Base-by-base conservation (phyloP, 1,140 invertebrate genomes). In the Proctacanthus coquilletti region DNA sequence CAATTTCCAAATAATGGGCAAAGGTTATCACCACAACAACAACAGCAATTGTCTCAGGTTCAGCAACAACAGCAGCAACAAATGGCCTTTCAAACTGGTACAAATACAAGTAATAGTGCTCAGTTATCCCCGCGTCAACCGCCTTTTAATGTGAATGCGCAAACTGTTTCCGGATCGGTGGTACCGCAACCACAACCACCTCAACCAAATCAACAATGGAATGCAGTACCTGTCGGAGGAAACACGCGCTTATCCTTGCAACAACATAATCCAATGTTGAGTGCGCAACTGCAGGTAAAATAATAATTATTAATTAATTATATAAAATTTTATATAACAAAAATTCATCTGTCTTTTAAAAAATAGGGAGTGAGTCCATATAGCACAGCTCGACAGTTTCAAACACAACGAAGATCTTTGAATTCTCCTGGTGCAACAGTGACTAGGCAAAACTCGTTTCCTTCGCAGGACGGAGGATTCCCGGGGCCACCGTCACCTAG, bases 221-320 rank as follows among this genome's bases (percentile, higher is more conserved):
- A 34, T 34, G 5, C 18, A 29, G 27, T 14, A 29, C 13, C 38
- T 14, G 39, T 18, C 36, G 33, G 31, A 13, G 8, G 45, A 43
- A 5, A 43, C 44, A 10, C 29, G 43, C 40, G 20, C 42, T 50
- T 38, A 17, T 50, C 53, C 5, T 40, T 72, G 29, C 71, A 72
- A 42, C 74, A 78, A 59, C 76, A 80, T 56, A 82, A 82, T 63
- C 78, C 83, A 4, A 78, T 85, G 75, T 64, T 85, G 40, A 84
- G 76, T 62, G 75, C 78, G 41, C 79, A 83, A 57, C 61, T 83
- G 40, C 74, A 75, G 48, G 77, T 78, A 63, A 70, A 65, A 62
- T 38, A 31, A 21, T 25, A 19, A 46, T 21, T 5, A n/a, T 3
- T 11, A 32, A 20, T 18, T 8, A 6, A 18, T 38, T 21, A 13